A percentile compares a stretch with the other conserved stretches of the same genome.
Evolutionary conservation across 2,113 vertebrate species (phyloP).

Genomic region (Motacilla tschutschensis): DNA sequence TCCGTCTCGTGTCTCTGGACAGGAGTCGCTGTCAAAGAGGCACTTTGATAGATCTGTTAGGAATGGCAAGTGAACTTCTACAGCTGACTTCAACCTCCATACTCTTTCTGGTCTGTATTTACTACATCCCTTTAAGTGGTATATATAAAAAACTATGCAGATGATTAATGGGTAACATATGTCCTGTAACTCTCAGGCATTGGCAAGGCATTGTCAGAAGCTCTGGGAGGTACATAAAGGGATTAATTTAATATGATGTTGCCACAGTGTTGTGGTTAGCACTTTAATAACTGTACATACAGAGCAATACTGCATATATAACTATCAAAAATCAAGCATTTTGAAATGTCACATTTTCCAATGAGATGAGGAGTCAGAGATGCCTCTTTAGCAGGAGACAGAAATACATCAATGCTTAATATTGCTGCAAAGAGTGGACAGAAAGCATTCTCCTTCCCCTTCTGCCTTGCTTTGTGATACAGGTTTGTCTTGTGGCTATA

Average conservation of each 20-base stretch:
- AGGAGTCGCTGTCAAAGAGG: not conserved
- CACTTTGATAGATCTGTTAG: not conserved
- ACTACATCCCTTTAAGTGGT: not conserved
- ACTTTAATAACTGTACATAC: not conserved
- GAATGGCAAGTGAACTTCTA: not conserved
- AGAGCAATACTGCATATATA: not conserved
- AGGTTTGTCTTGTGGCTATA: not conserved
- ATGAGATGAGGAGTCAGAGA: not conserved
- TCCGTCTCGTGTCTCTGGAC: not conserved
- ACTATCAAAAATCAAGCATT: not conserved
- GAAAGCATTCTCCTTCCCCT: not conserved
- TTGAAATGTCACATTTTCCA: not conserved
- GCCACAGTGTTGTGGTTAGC: not conserved
- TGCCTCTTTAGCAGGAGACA: not conserved
- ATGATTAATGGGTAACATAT: not conserved
- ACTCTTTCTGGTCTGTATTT: not conserved
- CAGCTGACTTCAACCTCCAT: not conserved
- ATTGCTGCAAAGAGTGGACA: not conserved
- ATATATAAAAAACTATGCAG: not conserved
- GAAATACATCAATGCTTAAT: not conserved
- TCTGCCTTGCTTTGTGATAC: not conserved
- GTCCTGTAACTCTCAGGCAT: not conserved
- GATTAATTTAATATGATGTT: not conserved
- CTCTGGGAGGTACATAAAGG: not conserved
- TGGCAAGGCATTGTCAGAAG: not conserved